Evolutionary conservation across 2,888 invertebrate species (phyloP), one percentile per base, ranked within the genome.

Genomic region (Habrosyne pyritoides): DNA sequence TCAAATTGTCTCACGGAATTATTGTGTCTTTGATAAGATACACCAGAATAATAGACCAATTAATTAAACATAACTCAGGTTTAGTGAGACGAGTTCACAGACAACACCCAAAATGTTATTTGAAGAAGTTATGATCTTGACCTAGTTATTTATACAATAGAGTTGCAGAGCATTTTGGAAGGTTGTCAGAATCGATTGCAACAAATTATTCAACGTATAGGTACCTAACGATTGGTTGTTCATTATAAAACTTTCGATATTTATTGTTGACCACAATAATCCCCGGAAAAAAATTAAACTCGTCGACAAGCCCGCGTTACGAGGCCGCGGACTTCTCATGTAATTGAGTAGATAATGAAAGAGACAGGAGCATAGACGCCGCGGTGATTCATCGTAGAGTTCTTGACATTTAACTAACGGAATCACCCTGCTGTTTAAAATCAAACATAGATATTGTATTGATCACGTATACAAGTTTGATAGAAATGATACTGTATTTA

Each of bases 121-220:
- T 63, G 61, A 66, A 67, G 66, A 74, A 63, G 64, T 62, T 55
- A 53, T 59, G 67, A 61, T 66, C 73, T 69, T 71, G 72, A 68
- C 72, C 71, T 47, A 67, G 56, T 63, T 66, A 50, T 18, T 18
- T 5, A 47, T 26, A 66, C 57, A 66, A 59, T 60, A 58, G 56
- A 50, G 24, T 50, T 55, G 50, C 60, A 52, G 54, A 48, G 55
- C 63, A 63, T 63, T 42, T 62, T 60, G 61, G 30, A 53, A 47
- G 47, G 33, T 47, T 26, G 51, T 53, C 46, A 46, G 14, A 28
- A 50, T 50, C 28, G 50, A 50, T 50, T 50, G 50, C 50, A 28
- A 50, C 30, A 42, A 42, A 42, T 42, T 42, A 42, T 42, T 42
- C 18, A 42, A 42, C 18, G 18, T 42, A 12, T 18, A n/a, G 6